phyloP scores from a whole-genome alignment of 2,797 vertebrate genomes.

The Amniataba percoides region DNA sequence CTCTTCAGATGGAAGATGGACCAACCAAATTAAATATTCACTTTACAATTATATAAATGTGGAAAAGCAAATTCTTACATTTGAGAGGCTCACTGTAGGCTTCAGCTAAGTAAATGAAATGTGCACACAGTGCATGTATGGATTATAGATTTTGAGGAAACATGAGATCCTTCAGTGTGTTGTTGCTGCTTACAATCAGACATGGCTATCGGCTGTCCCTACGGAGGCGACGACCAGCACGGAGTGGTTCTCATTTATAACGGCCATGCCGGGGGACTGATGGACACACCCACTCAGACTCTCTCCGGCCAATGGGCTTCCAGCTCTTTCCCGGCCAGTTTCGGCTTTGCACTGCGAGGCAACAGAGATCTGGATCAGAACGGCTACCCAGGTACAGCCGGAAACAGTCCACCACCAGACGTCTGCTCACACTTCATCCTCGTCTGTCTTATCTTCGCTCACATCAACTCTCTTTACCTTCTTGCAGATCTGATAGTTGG shows the following conservation, averaged over 20 bases:
- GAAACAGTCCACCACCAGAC: background rate
- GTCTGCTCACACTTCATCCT: background rate
- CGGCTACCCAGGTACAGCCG: slow-evolving; percentile 90
- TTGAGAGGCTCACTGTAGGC: background rate
- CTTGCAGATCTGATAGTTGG: slow-evolving; percentile 91
- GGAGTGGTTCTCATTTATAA: slow-evolving; percentile 91
- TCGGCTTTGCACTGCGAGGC: slow-evolving; percentile 90
- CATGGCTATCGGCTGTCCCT: slow-evolving; percentile 90
- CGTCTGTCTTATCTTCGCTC: background rate
- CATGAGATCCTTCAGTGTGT: background rate
- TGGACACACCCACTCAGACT: slow-evolving; percentile 87
- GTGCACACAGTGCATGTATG: background rate
- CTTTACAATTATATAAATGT: background rate
- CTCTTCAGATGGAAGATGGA: too few relatives aligned
- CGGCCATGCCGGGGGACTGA: slow-evolving; percentile 84
- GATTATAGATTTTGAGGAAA: background rate
- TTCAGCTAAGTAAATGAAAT: background rate
- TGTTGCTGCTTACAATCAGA: slow-evolving; percentile 79
- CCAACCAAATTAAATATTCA: background rate
- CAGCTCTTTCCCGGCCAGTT: slow-evolving; percentile 85
- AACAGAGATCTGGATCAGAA: slow-evolving; percentile 91
- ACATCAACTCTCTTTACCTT: background rate
- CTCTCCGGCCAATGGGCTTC: slow-evolving; percentile 89
- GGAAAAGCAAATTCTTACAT: background rate
- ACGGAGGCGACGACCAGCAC: slow-evolving; percentile 88